Conservation (phyloP, 2,888 invertebrate genomes). For the Amiota communis region DNA sequence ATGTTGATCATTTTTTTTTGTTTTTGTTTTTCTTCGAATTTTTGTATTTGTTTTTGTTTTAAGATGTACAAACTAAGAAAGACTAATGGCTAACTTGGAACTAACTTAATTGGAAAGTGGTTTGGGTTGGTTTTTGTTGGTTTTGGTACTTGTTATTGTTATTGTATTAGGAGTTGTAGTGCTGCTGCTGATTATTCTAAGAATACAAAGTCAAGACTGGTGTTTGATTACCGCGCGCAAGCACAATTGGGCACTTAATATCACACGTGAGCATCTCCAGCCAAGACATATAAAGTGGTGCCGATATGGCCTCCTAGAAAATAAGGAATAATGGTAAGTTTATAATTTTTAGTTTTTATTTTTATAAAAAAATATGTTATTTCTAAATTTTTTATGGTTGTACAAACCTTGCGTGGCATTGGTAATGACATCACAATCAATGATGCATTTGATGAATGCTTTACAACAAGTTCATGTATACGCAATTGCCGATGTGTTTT, state of each 20-base stretch:
- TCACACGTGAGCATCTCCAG: conserved; percentile 90
- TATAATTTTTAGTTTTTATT: neutral
- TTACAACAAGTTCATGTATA: conserved; percentile 88
- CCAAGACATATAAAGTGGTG: conserved; percentile 97
- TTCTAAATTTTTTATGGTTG: neutral
- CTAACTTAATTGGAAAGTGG: too few species aligned
- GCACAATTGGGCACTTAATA: conserved; percentile 88
- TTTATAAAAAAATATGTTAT: neutral
- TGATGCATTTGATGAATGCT: conserved; percentile 90
- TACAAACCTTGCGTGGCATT: conserved; percentile 87
- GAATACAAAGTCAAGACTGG: conserved; percentile 93
- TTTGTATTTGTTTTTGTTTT: neutral
- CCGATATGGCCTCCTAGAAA: conserved; percentile 84
- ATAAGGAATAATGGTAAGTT: conserved; percentile 8
- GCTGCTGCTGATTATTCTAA: conserved; percentile 72
- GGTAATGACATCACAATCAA: conserved; percentile 97
- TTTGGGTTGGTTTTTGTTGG: neutral
- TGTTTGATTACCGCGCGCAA: conserved; percentile 89
- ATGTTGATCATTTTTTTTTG: neutral
- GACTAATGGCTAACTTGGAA: conserved; percentile 52
- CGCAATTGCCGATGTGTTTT: conserved; percentile 94
- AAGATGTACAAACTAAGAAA: conserved; percentile 37
- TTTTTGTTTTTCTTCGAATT: conserved; percentile 4
- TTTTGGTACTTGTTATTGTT: conserved; percentile 41
- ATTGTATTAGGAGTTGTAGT: conserved; percentile 56